These are phyloP conservation scores for Crioceris asparagi DNA, from an alignment of 2,888 invertebrate genomes.

Conservation along the genomic window DNA sequence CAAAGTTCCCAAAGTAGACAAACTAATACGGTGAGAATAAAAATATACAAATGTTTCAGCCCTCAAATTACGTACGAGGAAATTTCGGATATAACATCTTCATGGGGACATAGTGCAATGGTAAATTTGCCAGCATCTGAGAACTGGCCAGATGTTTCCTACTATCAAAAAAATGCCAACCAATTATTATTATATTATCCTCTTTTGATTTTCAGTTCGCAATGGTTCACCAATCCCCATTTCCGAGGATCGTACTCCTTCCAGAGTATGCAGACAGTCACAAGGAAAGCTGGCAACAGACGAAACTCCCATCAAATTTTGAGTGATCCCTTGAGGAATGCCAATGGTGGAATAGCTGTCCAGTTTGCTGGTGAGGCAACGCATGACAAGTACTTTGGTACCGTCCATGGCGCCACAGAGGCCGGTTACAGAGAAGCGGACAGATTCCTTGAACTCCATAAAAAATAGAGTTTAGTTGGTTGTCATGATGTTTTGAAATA, in stretches of 20 bases:
- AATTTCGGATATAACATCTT: too few species aligned
- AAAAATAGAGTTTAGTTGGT: too few species aligned
- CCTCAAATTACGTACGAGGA: too few species aligned
- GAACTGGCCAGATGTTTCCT: too few species aligned
- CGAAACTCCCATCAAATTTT: slow-evolving; percentile 7
- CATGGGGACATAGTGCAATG: too few species aligned
- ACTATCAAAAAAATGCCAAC: too few species aligned
- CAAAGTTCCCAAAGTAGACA: slow-evolving; percentile 39
- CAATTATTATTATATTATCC: too few species aligned
- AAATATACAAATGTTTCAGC: too few species aligned
- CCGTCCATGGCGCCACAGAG: slow-evolving; percentile 42
- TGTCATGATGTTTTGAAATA: too few species aligned
- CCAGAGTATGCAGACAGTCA: slow-evolving; percentile 17
- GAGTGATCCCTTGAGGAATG: slow-evolving; percentile 10
- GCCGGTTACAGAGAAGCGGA: slow-evolving; percentile 40
- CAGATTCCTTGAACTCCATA: slow-evolving; percentile 21
- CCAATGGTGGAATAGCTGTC: slow-evolving; percentile 37
- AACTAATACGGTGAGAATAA: slow-evolving; percentile 28
- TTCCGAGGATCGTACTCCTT: slow-evolving; percentile 25
- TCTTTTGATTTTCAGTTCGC: slow-evolving; percentile 14
- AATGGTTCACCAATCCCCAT: slow-evolving; percentile 23
- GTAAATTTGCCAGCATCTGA: too few species aligned
- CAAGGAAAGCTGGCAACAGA: too few species aligned
- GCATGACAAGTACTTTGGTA: slow-evolving; percentile 34
- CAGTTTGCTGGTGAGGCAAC: slow-evolving; percentile 50